Evolutionary conservation across 2,797 vertebrate genomes (phyloP).

Genomic region (Podarcis siculus): DNA sequence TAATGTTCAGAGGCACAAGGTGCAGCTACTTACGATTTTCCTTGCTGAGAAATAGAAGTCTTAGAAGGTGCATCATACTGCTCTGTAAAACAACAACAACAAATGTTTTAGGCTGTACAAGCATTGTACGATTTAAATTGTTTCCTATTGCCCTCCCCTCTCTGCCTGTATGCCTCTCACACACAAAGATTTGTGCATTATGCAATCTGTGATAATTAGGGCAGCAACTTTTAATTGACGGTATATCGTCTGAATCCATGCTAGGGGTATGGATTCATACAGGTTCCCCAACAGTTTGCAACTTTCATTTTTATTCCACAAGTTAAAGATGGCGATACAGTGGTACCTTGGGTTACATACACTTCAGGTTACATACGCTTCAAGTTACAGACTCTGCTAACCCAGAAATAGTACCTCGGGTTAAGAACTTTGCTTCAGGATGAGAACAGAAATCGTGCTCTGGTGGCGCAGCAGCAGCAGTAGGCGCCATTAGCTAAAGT

Average conservation of each 20-base stretch:
- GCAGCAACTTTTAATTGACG: background rate
- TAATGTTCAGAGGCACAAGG: too few species aligned
- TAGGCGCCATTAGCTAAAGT: too few species aligned
- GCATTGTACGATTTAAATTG: constrained; percentile 6
- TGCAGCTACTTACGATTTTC: constrained; percentile 84
- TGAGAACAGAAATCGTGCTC: too few species aligned
- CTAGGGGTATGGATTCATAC: background rate
- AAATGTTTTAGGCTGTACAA: background rate
- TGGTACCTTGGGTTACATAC: too few species aligned
- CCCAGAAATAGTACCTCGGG: too few species aligned
- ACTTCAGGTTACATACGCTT: too few species aligned
- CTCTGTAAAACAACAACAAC: constrained; percentile 74
- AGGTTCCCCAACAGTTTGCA: background rate
- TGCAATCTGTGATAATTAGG: background rate
- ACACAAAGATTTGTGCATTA: background rate
- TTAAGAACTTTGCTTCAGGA: too few species aligned
- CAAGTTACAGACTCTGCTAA: too few species aligned
- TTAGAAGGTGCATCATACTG: constrained; percentile 75
- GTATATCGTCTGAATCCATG: background rate
- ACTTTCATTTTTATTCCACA: constrained; percentile 19
- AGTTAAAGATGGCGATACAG: background rate
- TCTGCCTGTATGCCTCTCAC: background rate
- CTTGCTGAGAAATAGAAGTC: constrained; percentile 73
- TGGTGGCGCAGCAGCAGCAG: too few species aligned
- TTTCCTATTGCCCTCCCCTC: background rate